These are phyloP conservation scores for Camptogramma bilineatum DNA, from an alignment of 2,888 invertebrate species.

Conservation along the genomic window DNA sequence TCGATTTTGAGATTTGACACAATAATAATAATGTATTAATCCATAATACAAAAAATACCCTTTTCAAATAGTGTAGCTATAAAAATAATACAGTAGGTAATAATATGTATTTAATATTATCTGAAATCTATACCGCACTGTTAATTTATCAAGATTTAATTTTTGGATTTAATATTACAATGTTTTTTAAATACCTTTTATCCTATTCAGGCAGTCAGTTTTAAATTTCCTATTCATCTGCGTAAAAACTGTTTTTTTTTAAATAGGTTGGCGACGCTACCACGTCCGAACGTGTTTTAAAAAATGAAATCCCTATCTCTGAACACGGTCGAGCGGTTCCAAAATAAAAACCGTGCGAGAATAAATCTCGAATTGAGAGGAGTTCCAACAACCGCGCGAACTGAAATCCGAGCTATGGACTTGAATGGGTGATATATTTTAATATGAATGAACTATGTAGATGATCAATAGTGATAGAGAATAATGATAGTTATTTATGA, in stretches of 20 bases:
- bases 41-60: too few species aligned
- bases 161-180: too few species aligned
- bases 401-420: background rate
- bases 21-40: too few species aligned
- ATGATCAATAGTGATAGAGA: background rate
- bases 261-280: background rate
- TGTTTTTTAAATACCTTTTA: too few species aligned
- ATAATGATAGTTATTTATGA: background rate
- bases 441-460: background rate
- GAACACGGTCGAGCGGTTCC: conserved; percentile 50
- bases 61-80: too few species aligned
- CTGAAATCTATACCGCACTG: too few species aligned
- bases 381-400: conserved; percentile 43
- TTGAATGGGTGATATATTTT: background rate
- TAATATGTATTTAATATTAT: too few species aligned
- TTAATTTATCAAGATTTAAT: too few species aligned
- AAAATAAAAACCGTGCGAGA: conserved; percentile 56
- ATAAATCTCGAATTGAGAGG: conserved; percentile 54
- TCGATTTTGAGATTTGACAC: too few species aligned
- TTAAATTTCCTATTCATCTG: too few species aligned
- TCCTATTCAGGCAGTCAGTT: too few species aligned
- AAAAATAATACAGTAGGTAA: too few species aligned
- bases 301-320: conserved; percentile 45
- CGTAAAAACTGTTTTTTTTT: background rate
- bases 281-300: conserved; percentile 17